Evolutionary conservation across 2,113 vertebrate species (phyloP).

Genomic region (Pampusana beccarii): DNA sequence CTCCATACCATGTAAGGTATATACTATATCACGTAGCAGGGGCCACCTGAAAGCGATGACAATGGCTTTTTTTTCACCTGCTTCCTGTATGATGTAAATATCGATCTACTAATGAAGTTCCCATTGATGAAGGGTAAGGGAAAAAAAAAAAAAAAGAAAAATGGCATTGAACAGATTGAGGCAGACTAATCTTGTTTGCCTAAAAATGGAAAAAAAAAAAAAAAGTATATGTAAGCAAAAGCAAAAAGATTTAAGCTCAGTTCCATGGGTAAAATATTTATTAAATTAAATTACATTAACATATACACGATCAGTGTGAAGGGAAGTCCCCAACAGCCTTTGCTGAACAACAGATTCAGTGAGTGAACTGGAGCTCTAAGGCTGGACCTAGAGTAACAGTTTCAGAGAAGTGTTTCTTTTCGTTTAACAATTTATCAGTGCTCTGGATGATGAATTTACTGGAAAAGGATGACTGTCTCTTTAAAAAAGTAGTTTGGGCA

Average conservation of each 20-base stretch:
- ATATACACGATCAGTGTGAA: slow-evolving; percentile 47
- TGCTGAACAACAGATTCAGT: neutral
- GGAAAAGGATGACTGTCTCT: slow-evolving; percentile 63
- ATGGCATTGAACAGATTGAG: slow-evolving; percentile 30
- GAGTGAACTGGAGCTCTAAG: neutral
- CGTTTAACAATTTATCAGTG: slow-evolving; percentile 28
- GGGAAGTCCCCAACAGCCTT: slow-evolving; percentile 40
- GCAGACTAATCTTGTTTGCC: slow-evolving; percentile 27
- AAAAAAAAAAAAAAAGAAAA: slow-evolving; percentile 4
- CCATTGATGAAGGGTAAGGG: slow-evolving; percentile 8
- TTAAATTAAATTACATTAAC: slow-evolving; percentile 62
- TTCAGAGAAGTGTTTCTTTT: slow-evolving; percentile 14
- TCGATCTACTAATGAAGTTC: slow-evolving; percentile 45
- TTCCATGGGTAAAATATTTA: slow-evolving; percentile 22
- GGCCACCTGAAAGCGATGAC: neutral
- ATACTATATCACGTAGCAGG: neutral
- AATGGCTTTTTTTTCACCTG: neutral
- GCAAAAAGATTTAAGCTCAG: slow-evolving; percentile 9
- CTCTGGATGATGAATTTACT: slow-evolving; percentile 28
- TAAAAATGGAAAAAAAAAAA: slow-evolving; percentile 18
- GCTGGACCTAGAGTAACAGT: slow-evolving; percentile 56
- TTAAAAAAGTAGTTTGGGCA: slow-evolving; percentile 74
- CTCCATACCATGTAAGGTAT: neutral
- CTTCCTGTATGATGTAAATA: slow-evolving; percentile 10
- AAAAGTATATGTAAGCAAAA: slow-evolving; percentile 28